Conservation (phyloP, 2,797 vertebrate genomes). For the Enteromius radiatus region DNA sequence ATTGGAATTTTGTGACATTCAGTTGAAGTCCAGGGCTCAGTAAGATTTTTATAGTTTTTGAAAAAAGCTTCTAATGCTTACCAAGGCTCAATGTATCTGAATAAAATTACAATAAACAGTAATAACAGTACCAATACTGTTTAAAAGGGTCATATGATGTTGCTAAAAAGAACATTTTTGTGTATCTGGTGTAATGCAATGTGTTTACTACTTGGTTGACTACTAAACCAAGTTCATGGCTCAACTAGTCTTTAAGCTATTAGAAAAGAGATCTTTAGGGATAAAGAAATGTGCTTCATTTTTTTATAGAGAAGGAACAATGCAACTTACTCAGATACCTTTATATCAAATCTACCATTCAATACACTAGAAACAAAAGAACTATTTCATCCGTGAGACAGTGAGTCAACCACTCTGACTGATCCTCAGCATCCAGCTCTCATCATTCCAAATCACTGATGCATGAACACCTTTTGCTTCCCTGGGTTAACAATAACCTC, state of each 20-base stretch:
- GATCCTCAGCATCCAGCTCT: conserved; percentile 30
- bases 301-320: background rate
- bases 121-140: background rate
- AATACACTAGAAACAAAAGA: background rate
- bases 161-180: too few relatives aligned
- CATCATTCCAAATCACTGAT: conserved; percentile 44
- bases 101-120: background rate
- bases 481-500: conserved; percentile 27
- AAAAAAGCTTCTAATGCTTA: background rate
- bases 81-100: background rate
- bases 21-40: background rate
- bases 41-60: background rate
- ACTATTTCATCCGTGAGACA: conserved; percentile 25
- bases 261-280: background rate
- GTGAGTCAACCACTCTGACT: conserved; percentile 7
- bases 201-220: background rate
- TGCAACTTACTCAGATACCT: background rate
- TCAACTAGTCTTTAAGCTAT: background rate
- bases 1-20: background rate
- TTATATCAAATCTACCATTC: background rate
- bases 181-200: too few relatives aligned
- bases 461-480: conserved; percentile 50
- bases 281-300: background rate
- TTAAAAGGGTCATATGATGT: too few relatives aligned
- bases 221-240: background rate